A percentile compares a stretch with the other conserved stretches of the same genome.
These are phyloP conservation scores for Drosophila leontia DNA, from an alignment of 1,140 invertebrate species.

Conservation along the genomic window DNA sequence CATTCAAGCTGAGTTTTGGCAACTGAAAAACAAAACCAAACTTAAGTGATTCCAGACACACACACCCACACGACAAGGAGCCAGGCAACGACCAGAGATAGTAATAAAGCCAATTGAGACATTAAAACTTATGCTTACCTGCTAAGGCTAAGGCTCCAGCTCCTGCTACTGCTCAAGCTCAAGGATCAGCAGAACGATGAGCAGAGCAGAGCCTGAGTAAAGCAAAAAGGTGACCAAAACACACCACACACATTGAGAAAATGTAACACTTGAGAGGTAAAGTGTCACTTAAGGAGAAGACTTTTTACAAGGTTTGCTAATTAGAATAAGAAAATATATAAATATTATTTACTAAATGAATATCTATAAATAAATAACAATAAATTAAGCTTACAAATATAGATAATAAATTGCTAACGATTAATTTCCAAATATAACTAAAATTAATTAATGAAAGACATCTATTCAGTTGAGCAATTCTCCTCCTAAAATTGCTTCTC, in stretches of 20 bases:
- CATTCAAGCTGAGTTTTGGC: slow-evolving; percentile 67
- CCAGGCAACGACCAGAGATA: not conserved
- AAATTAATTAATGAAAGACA: not conserved
- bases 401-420: too few species aligned
- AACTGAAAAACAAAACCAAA: slow-evolving; percentile 73
- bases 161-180: not conserved
- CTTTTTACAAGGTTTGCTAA: not conserved
- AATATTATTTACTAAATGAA: too few species aligned
- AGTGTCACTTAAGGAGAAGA: not conserved
- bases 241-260: slow-evolving; percentile 11
- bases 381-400: too few species aligned
- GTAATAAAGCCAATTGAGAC: slow-evolving; percentile 59
- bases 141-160: slow-evolving; percentile 7
- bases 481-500: not conserved
- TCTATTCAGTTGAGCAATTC: not conserved
- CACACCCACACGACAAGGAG: slow-evolving; percentile 19
- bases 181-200: slow-evolving; percentile 1
- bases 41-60: slow-evolving; percentile 72
- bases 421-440: too few species aligned
- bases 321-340: too few species aligned
- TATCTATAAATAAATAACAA: too few species aligned
- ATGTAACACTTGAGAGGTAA: not conserved
- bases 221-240: slow-evolving; percentile 31
- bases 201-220: slow-evolving; percentile 13
- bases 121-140: slow-evolving; percentile 61